A percentile compares a stretch with the other conserved stretches of the same genome.
phyloP scores from a whole-genome alignment of 2,888 invertebrate genomes.

The Cybosia mesomella region DNA sequence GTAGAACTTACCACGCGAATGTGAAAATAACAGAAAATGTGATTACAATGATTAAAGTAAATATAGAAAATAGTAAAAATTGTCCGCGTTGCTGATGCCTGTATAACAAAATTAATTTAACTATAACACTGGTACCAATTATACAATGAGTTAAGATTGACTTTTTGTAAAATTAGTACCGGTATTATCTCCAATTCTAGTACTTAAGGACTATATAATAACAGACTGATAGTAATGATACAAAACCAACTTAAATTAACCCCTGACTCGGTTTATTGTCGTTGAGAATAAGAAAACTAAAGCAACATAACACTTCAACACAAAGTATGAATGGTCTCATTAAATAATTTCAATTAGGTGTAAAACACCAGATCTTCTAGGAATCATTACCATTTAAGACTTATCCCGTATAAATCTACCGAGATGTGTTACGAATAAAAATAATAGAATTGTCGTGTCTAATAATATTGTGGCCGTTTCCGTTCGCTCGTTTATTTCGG shows the following conservation, averaged over 20 bases:
- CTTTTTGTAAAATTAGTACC: too few relatives aligned
- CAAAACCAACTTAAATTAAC: neutral
- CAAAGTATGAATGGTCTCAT: conserved; percentile 59
- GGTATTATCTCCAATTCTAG: too few relatives aligned
- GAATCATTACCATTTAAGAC: conserved; percentile 73
- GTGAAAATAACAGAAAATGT: conserved; percentile 19
- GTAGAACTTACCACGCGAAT: conserved; percentile 21
- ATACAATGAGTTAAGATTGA: neutral
- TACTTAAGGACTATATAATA: neutral
- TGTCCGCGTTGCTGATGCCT: neutral
- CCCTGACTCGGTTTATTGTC: neutral
- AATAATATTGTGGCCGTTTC: conserved; percentile 85
- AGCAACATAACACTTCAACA: conserved; percentile 48
- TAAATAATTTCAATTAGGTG: conserved; percentile 73
- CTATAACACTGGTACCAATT: neutral
- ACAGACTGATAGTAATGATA: neutral
- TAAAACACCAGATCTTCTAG: conserved; percentile 71
- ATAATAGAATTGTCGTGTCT: conserved; percentile 87
- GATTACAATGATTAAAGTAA: conserved; percentile 14
- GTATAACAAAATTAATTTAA: neutral
- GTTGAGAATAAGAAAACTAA: conserved; percentile 24
- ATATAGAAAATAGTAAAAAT: conserved; percentile 20
- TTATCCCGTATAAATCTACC: conserved; percentile 83
- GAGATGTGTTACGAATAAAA: conserved; percentile 86
- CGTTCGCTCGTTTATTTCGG: conserved; percentile 85